Evolutionary conservation across 2,797 vertebrate genomes (phyloP).

Genomic region (Cossypha niveicapilla): DNA sequence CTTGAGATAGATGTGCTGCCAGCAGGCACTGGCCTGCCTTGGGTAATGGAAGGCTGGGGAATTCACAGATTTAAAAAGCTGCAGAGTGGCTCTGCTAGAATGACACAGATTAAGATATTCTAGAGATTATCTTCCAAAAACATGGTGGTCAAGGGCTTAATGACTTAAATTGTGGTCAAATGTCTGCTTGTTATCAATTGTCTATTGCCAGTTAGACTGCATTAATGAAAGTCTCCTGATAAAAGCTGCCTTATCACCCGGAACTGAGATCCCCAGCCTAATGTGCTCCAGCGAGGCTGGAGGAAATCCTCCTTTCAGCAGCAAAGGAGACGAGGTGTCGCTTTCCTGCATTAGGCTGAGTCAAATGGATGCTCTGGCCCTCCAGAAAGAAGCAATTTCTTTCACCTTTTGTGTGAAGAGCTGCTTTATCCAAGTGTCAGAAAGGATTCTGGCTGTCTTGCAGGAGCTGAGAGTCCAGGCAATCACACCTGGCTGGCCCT

Average conservation of each 20-base stretch:
- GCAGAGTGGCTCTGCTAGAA: background rate
- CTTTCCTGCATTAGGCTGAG: background rate
- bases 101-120: background rate
- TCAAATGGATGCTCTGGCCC: background rate
- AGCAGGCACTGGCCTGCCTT: background rate
- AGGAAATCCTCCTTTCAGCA: slow-evolving; percentile 2
- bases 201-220: background rate
- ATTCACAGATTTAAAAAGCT: background rate
- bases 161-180: background rate
- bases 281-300: background rate
- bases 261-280: background rate
- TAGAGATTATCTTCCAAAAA: slow-evolving; percentile 1
- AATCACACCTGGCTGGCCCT: background rate
- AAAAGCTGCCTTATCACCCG: slow-evolving; percentile 40
- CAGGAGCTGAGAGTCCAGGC: background rate
- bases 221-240: slow-evolving; percentile 26
- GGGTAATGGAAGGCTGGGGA: background rate
- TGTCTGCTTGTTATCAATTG: slow-evolving; percentile 23
- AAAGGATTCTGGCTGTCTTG: background rate
- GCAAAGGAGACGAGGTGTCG: background rate
- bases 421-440: background rate
- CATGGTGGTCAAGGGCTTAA: background rate
- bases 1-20: background rate
- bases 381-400: background rate
- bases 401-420: background rate